A percentile compares a stretch with the other conserved stretches of the same genome.
Conservation (phyloP, 2,113 vertebrate genomes). For the Ovibos moschatus region DNA sequence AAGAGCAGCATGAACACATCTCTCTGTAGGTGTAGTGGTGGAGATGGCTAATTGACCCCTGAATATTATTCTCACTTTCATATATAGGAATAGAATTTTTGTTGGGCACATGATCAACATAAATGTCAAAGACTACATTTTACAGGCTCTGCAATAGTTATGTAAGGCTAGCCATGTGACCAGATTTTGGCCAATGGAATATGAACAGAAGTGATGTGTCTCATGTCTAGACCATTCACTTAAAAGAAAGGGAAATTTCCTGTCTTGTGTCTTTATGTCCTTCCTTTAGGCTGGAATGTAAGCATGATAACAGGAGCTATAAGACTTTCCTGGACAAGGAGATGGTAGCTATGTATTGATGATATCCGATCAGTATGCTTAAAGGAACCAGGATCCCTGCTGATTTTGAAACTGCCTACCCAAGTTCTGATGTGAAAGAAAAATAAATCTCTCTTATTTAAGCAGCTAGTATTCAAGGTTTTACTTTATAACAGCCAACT, state of each 20-base stretch:
- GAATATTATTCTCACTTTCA: not conserved
- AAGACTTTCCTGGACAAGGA: not conserved
- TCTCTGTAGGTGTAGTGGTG: not conserved
- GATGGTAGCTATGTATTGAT: not conserved
- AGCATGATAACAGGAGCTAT: not conserved
- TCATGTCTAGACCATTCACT: not conserved
- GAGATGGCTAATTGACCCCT: not conserved
- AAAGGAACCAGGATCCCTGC: not conserved
- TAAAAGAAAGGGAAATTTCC: not conserved
- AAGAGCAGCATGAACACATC: not conserved
- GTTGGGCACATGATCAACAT: not conserved
- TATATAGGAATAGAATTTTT: not conserved
- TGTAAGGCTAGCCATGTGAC: not conserved
- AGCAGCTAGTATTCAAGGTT: not conserved
- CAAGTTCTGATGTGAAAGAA: not conserved
- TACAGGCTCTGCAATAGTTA: not conserved
- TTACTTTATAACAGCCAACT: not conserved
- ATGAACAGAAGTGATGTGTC: not conserved
- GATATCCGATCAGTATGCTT: not conserved
- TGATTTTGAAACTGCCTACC: not conserved
- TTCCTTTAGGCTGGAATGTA: not conserved
- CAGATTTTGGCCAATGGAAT: not conserved
- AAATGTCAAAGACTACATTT: not conserved
- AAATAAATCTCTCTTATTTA: not conserved
- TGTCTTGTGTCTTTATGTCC: not conserved